Percentiles rank a stretch among this genome's conserved stretches.
phyloP scores from a whole-genome alignment of 53 echinoderm and acorn worm genomes.

The Antedon mediterranea region DNA sequence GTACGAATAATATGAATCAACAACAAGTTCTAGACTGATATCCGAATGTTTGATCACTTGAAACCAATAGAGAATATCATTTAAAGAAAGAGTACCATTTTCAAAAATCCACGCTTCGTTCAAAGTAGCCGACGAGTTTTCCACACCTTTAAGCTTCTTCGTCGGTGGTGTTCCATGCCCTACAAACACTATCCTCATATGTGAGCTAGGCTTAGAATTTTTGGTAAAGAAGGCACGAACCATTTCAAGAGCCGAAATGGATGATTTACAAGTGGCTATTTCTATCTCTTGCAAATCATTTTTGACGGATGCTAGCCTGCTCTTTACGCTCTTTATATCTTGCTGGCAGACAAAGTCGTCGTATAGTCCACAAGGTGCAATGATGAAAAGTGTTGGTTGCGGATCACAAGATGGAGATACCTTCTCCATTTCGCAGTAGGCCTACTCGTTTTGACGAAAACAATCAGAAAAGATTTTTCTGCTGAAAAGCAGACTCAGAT shows the following conservation, averaged over 20 bases:
- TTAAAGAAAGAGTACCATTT: background rate
- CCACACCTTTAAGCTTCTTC: background rate
- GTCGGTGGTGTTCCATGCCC: background rate
- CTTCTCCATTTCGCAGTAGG: background rate
- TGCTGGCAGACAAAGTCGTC: background rate
- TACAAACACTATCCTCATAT: background rate
- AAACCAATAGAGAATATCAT: background rate
- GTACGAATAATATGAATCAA: background rate
- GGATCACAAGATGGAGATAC: background rate
- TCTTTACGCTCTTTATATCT: background rate
- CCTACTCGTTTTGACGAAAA: background rate
- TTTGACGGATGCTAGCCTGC: background rate
- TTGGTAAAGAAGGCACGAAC: background rate
- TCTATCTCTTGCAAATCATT: background rate
- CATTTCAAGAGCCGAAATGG: background rate
- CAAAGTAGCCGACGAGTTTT: background rate
- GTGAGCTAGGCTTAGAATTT: background rate
- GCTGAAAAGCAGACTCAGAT: background rate
- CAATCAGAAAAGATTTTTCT: no score
- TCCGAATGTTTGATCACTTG: background rate
- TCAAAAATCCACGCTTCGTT: background rate
- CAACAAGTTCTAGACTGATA: background rate
- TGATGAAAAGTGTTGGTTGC: background rate
- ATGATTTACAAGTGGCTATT: background rate
- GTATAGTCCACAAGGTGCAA: background rate